A percentile compares a stretch with the other conserved stretches of the same genome.
phyloP scores from a whole-genome alignment of 2,888 invertebrate genomes.

The Galeruca laticollis region DNA sequence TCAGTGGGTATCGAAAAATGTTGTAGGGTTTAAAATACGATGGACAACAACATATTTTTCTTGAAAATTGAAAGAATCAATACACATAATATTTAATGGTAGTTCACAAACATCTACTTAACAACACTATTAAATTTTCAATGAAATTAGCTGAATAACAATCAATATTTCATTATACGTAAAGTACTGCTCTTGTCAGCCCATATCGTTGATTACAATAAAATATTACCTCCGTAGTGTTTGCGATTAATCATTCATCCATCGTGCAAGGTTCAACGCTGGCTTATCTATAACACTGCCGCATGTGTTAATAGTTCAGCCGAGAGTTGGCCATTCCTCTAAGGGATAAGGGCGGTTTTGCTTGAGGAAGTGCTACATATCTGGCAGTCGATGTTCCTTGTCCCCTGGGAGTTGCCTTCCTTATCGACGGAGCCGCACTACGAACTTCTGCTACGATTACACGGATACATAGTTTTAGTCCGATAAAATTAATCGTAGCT shows the following conservation, averaged over 20 bases:
- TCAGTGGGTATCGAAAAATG: too few species aligned
- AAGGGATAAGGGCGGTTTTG: conserved; percentile 60
- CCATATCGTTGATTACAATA: conserved; percentile 57
- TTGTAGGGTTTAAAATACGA: too few species aligned
- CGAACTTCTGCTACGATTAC: conserved; percentile 65
- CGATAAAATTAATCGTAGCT: neutral
- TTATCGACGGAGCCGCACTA: conserved; percentile 63
- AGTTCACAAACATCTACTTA: neutral
- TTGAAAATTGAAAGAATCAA: too few species aligned
- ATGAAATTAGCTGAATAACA: neutral
- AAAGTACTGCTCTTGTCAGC: conserved; percentile 35
- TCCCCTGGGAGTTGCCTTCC: conserved; percentile 63
- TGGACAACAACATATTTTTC: too few species aligned
- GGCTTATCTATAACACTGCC: conserved; percentile 59
- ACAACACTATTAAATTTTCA: neutral
- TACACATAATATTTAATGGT: too few species aligned
- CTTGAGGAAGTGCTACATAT: conserved; percentile 65
- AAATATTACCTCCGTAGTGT: conserved; percentile 54
- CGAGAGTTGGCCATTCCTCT: conserved; percentile 56
- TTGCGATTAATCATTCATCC: conserved; percentile 57
- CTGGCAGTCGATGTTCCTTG: conserved; percentile 62
- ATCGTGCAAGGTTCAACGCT: conserved; percentile 14
- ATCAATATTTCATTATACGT: conserved; percentile 11
- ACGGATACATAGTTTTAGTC: conserved; percentile 60
- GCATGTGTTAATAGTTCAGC: conserved; percentile 63